Percentiles rank a stretch among this genome's conserved stretches.
Evolutionary conservation across 1,140 invertebrate species (phyloP).

Genomic region (Samia ricini): DNA sequence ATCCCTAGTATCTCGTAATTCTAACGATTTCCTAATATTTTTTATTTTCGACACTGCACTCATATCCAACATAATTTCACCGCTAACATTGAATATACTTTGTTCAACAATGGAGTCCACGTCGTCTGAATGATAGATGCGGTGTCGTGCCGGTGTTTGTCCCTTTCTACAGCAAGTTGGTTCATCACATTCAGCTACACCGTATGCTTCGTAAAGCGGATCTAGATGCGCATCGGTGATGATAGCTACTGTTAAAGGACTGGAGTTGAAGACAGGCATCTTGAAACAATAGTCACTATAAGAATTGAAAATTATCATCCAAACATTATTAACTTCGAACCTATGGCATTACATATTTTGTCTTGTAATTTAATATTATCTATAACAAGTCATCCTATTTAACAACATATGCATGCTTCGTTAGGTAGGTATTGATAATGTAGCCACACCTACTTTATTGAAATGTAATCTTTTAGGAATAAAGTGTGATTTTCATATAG

Average conservation of each 20-base stretch:
- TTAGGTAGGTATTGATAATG: too few relatives aligned
- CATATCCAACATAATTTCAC: conserved; percentile 43
- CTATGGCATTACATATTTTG: too few relatives aligned
- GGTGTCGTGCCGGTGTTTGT: conserved; percentile 48
- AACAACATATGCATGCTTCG: too few relatives aligned
- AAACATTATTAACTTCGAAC: too few relatives aligned
- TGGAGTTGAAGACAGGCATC: conserved; percentile 11
- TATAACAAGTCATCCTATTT: too few relatives aligned
- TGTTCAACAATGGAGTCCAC: conserved; percentile 35
- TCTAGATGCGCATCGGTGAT: conserved; percentile 91
- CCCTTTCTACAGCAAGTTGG: conserved; percentile 87
- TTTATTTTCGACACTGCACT: conserved; percentile 36
- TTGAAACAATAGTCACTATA: conserved; percentile 6
- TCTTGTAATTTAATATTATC: too few relatives aligned
- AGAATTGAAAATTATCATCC: background rate
- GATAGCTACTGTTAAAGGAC: conserved; percentile 81
- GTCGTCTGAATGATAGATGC: conserved; percentile 20
- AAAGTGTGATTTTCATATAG: too few relatives aligned
- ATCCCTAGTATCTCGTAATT: conserved; percentile 21
- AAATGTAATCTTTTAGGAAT: too few relatives aligned
- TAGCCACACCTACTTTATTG: too few relatives aligned
- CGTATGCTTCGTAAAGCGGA: conserved; percentile 82
- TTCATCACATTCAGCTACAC: conserved; percentile 84
- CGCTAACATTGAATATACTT: conserved; percentile 29
- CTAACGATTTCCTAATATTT: conserved; percentile 23